These are phyloP conservation scores for Leucopternis melanops DNA, from an alignment of 2,113 vertebrate genomes.

Conservation along the genomic window DNA sequence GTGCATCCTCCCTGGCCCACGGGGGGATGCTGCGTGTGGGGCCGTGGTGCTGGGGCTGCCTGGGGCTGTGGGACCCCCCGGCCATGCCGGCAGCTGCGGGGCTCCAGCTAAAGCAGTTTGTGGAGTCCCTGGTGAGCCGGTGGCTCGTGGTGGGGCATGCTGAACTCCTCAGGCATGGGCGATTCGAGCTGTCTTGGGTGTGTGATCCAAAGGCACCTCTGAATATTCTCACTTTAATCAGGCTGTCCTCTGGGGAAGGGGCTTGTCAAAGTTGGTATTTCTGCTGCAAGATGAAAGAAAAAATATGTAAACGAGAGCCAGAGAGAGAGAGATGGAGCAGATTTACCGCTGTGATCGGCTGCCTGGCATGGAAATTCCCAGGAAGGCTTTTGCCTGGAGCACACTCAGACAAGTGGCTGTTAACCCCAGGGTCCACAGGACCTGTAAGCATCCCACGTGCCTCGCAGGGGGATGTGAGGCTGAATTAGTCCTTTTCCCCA, in stretches of 20 bases:
- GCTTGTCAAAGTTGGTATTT: not conserved
- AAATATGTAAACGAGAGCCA: not conserved
- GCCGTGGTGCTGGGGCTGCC: not conserved
- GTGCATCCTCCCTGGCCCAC: rapidly evolving
- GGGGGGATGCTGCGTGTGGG: rapidly evolving
- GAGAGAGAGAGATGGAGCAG: not conserved
- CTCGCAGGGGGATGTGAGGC: not conserved
- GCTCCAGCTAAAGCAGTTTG: not conserved
- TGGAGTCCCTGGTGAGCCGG: rapidly evolving
- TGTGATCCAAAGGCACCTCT: not conserved
- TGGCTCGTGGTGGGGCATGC: rapidly evolving
- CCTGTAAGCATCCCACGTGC: rapidly evolving
- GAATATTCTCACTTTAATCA: not conserved
- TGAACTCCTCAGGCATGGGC: rapidly evolving
- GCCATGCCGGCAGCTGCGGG: rapidly evolving
- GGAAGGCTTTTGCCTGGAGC: not conserved
- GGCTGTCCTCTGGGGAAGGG: not conserved
- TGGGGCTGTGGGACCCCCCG: not conserved
- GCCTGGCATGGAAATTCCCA: not conserved
- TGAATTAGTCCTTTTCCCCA: not conserved
- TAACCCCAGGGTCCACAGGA: not conserved
- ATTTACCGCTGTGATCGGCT: not conserved
- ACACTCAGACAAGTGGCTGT: not conserved
- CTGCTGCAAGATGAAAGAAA: not conserved
- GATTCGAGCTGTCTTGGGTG: not conserved